phyloP scores from a whole-genome alignment of 2,888 invertebrate genomes.

The Hirtodrosophila alboralis region DNA sequence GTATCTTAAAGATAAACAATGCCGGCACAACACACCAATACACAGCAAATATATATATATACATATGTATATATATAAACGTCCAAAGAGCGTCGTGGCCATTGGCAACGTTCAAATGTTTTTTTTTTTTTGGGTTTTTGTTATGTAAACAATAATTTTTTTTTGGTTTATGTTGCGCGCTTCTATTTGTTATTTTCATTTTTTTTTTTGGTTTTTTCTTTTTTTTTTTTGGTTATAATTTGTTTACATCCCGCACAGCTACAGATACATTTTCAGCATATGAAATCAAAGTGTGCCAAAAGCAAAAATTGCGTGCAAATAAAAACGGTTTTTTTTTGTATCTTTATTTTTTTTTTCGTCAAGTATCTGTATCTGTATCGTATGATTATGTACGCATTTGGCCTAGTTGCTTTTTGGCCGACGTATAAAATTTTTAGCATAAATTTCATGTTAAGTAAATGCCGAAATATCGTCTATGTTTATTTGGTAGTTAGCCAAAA shows the following conservation, averaged over 20 bases:
- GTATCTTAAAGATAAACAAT: constrained; percentile 79
- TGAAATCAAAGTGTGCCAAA: constrained; percentile 72
- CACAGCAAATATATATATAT: constrained; percentile 10
- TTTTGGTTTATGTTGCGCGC: constrained; percentile 29
- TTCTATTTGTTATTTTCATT: constrained; percentile 2
- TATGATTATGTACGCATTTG: constrained; percentile 43
- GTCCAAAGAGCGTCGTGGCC: constrained; percentile 41
- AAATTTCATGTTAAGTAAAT: constrained; percentile 72
- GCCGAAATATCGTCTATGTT: constrained; percentile 54
- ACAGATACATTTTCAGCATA: constrained; percentile 25
- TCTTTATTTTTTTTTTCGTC: constrained; percentile 4
- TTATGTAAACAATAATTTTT: constrained; percentile 73
- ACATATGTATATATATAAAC: constrained; percentile 2
- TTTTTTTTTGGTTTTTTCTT: constrained; percentile 24
- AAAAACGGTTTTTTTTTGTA: constrained; percentile 30
- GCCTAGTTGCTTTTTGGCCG: constrained; percentile 53
- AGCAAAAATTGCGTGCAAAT: constrained; percentile 64
- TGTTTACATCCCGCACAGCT: constrained; percentile 67
- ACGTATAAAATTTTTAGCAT: constrained; percentile 52
- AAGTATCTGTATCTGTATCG: constrained; percentile 26
- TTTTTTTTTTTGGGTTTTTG: constrained; percentile 72
- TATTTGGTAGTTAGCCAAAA: constrained; percentile 72
- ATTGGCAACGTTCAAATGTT: constrained; percentile 56
- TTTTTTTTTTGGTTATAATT: constrained; percentile 53
- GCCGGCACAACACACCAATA: constrained; percentile 68